These are phyloP conservation scores for Cherax destructor DNA, from an alignment of 1,140 invertebrate genomes.

Conservation along the genomic window DNA sequence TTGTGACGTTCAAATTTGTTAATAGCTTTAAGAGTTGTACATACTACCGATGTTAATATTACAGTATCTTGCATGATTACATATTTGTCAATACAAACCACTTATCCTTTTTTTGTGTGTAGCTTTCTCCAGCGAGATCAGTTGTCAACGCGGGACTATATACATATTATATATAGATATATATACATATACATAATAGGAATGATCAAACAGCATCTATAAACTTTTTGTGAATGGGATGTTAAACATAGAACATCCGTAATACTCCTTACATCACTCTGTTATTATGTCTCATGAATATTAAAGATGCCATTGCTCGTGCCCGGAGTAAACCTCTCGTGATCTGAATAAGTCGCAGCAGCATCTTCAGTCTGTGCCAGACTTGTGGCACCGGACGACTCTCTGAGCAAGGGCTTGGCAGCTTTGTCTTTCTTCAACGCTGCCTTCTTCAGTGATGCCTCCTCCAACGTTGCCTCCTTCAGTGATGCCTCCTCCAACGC, in stretches of 20 bases:
- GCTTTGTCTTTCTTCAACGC: too few relatives aligned
- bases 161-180: background rate
- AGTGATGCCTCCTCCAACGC: too few relatives aligned
- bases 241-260: background rate
- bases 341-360: too few relatives aligned
- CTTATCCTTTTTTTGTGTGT: background rate
- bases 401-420: too few relatives aligned
- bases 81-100: background rate
- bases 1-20: conserved; percentile 14
- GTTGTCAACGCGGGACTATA: background rate
- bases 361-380: too few relatives aligned
- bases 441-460: too few relatives aligned
- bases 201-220: background rate
- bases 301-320: too few relatives aligned
- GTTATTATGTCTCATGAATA: too few relatives aligned
- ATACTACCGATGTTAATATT: background rate
- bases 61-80: conserved; percentile 3
- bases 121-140: background rate
- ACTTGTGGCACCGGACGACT: too few relatives aligned
- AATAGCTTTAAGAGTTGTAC: conserved; percentile 2
- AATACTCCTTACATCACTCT: background rate
- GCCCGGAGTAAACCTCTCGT: too few relatives aligned
- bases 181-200: background rate
- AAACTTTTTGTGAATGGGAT: background rate
- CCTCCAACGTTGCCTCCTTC: too few relatives aligned